These are phyloP conservation scores for Drosophila setosimentum DNA, from an alignment of 2,888 invertebrate genomes.

Conservation along the genomic window DNA sequence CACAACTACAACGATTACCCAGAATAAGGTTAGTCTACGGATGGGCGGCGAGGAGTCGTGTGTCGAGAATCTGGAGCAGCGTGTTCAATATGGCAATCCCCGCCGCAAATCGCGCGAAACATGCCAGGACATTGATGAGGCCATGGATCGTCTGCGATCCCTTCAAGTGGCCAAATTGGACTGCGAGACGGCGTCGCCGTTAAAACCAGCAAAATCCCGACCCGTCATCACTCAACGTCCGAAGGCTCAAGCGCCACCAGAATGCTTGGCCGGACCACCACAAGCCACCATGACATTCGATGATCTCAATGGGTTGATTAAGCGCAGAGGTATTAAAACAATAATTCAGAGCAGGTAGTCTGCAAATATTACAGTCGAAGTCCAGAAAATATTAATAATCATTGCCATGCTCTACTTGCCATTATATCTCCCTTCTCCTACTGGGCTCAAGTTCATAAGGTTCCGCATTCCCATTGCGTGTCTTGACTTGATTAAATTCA, in stretches of 20 bases:
- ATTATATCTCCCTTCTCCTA: background rate
- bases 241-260: slow-evolving; percentile 20
- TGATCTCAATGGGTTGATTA: slow-evolving; percentile 67
- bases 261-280: slow-evolving; percentile 31
- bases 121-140: slow-evolving; percentile 48
- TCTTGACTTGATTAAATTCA: slow-evolving; percentile 45
- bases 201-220: slow-evolving; percentile 36
- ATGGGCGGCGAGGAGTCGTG: slow-evolving; percentile 20
- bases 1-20: slow-evolving; percentile 18
- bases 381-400: background rate
- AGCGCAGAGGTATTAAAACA: slow-evolving; percentile 62
- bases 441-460: slow-evolving; percentile 24
- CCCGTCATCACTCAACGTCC: slow-evolving; percentile 1
- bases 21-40: slow-evolving; percentile 35
- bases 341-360: slow-evolving; percentile 3
- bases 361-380: background rate
- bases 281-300: slow-evolving; percentile 62
- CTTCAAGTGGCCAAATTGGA: slow-evolving; percentile 50
- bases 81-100: background rate
- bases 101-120: slow-evolving; percentile 26
- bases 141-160: slow-evolving; percentile 39
- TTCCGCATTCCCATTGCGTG: slow-evolving; percentile 50
- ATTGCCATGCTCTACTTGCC: slow-evolving; percentile 29
- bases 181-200: slow-evolving; percentile 43
- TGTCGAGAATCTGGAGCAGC: slow-evolving; percentile 6